phyloP scores from a whole-genome alignment of 2,888 invertebrate species.

The Melinopterus prodromus region DNA sequence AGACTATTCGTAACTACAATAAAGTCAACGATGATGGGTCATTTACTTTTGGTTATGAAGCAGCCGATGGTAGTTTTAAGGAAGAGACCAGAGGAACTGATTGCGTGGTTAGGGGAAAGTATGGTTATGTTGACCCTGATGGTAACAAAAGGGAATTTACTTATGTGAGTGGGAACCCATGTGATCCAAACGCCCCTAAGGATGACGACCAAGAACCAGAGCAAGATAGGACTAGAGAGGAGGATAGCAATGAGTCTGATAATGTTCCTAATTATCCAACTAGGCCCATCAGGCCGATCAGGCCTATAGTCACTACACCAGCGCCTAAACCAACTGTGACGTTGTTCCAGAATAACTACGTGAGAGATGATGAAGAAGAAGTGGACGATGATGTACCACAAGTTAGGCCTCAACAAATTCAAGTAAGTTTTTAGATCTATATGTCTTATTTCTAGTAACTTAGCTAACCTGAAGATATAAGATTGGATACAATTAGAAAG shows the following conservation, averaged over 20 bases:
- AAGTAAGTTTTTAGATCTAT: conserved; percentile 39
- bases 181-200: conserved; percentile 83
- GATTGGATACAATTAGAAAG: no score
- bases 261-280: conserved; percentile 70
- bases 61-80: conserved; percentile 86
- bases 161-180: conserved; percentile 86
- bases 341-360: conserved; percentile 76
- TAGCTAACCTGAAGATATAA: no score
- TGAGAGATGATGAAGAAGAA: conserved; percentile 68
- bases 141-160: conserved; percentile 88
- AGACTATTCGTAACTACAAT: conserved; percentile 84
- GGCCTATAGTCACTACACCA: conserved; percentile 55
- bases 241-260: conserved; percentile 65
- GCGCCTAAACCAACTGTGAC: conserved; percentile 67
- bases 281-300: conserved; percentile 52
- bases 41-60: conserved; percentile 86
- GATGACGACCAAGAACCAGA: conserved; percentile 69
- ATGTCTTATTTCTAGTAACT: neutral
- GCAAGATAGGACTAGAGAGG: conserved; percentile 62
- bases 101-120: conserved; percentile 87
- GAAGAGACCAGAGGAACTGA: conserved; percentile 87
- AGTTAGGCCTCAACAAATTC: conserved; percentile 57
- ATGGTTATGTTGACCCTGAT: conserved; percentile 87
- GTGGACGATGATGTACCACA: conserved; percentile 64
- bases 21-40: conserved; percentile 85